Evolutionary conservation across 2,888 invertebrate species (phyloP), one percentile per base, ranked within the genome.

Genomic region (Dermolepida albohirtum): DNA sequence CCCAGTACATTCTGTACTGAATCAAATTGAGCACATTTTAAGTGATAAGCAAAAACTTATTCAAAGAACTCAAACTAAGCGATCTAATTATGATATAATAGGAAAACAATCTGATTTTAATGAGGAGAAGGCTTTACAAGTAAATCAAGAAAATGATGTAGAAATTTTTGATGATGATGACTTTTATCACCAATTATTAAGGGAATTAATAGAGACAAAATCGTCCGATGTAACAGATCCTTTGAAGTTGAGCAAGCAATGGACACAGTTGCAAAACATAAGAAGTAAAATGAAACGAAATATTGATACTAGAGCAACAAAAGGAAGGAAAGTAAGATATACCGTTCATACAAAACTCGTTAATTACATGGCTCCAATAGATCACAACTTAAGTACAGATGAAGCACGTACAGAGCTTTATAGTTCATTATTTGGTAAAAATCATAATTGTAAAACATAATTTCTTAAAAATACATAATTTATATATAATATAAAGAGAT

Each of bases 121-220:
- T 39, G 54, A 64, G 40, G 11, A n/a, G 29, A 54, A 67, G 66
- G 29, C 55, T 41, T 47, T 55, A 16, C 64, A 69, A 40, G 66
- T 66, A 29, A 73, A 76, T 43, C 78, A 78, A 44, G 75, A 91
- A 74, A 89, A 90, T 72, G 90, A 94, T 77, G 78, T 86, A 0
- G 94, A 98, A 84, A 93, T 98, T 77, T 98, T 95, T 84, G 97
- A 98, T 81, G 98, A 98, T 79, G 94, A 93, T 77, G 98, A 98
- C 80, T 98, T 98, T 82, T 98, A 98, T 83, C 97, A 97, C 82
- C 95, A 96, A 77, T 85, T 97, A 64, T 84, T 98, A 49, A 86
- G 95, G 71, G 97, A 98, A 81, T 85, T 98, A 43, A 97, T 98
- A 71, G 96, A 98, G 81, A 91, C 92, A 72, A 97, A 97, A 83